These are phyloP conservation scores for Lasioglossum oenotherae DNA, from an alignment of 2,888 invertebrate species.

Conservation along the genomic window DNA sequence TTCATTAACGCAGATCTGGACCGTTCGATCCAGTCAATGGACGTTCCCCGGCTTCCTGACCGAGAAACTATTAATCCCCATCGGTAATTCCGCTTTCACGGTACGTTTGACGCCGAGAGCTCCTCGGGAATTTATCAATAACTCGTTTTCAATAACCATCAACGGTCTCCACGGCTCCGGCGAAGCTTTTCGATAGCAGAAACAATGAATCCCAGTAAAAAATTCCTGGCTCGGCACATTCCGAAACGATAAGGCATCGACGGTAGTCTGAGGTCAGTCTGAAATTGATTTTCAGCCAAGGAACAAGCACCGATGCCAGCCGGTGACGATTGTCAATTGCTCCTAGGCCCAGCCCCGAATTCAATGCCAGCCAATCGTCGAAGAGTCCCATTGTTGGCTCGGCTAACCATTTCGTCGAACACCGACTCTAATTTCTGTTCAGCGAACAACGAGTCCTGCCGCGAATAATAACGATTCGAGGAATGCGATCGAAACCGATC, in stretches of 20 bases:
- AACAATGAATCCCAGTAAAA: conserved; percentile 36
- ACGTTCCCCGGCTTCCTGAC: not conserved
- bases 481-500: conserved; percentile 25
- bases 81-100: conserved; percentile 12
- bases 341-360: conserved; percentile 52
- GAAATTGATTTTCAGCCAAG: conserved; percentile 60
- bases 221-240: not conserved
- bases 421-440: conserved; percentile 55
- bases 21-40: conserved; percentile 8
- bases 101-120: not conserved
- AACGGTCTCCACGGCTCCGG: not conserved
- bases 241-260: not conserved
- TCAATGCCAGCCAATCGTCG: conserved; percentile 61
- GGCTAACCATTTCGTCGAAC: conserved; percentile 53
- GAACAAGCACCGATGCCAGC: conserved; percentile 32
- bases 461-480: conserved; percentile 54
- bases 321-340: conserved; percentile 47
- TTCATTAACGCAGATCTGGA: not conserved
- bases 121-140: not conserved
- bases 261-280: conserved; percentile 8
- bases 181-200: conserved; percentile 20
- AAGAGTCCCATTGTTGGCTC: conserved; percentile 21
- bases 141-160: not conserved
- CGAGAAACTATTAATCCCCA: conserved; percentile 1
- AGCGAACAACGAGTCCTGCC: conserved; percentile 30